A percentile compares a stretch with the other conserved stretches of the same genome.
phyloP scores from a whole-genome alignment of 2,797 vertebrate genomes.

The Eidolon dupreanum region DNA sequence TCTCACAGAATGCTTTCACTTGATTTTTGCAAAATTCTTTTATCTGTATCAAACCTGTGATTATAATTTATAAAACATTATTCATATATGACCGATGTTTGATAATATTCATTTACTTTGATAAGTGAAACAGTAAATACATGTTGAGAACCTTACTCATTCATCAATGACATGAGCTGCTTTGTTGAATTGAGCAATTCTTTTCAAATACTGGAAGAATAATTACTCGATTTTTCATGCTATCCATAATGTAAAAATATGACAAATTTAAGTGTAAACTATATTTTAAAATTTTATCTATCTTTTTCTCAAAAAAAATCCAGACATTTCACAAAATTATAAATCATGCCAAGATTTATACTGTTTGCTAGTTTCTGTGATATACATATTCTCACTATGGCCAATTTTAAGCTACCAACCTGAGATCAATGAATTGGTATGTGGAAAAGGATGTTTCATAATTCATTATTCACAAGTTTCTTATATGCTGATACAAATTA shows the following conservation, averaged over 20 bases:
- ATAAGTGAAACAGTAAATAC: background rate
- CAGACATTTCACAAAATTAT: background rate
- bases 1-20: background rate
- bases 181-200: background rate
- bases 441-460: background rate
- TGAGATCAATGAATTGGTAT: background rate
- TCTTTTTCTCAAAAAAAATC: background rate
- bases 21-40: background rate
- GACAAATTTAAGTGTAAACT: background rate
- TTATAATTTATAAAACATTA: background rate
- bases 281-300: background rate
- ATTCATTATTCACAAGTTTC: background rate
- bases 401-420: background rate
- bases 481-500: background rate
- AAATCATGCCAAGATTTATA: background rate
- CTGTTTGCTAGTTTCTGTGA: background rate
- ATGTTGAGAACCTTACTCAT: background rate
- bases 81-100: background rate
- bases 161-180: background rate
- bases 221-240: background rate
- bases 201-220: background rate
- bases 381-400: background rate
- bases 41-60: background rate
- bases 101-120: background rate
- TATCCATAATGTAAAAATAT: background rate